A percentile compares a stretch with the other conserved stretches of the same genome.
phyloP scores from a whole-genome alignment of 1,140 invertebrate genomes.

The Plodia interpunctella region DNA sequence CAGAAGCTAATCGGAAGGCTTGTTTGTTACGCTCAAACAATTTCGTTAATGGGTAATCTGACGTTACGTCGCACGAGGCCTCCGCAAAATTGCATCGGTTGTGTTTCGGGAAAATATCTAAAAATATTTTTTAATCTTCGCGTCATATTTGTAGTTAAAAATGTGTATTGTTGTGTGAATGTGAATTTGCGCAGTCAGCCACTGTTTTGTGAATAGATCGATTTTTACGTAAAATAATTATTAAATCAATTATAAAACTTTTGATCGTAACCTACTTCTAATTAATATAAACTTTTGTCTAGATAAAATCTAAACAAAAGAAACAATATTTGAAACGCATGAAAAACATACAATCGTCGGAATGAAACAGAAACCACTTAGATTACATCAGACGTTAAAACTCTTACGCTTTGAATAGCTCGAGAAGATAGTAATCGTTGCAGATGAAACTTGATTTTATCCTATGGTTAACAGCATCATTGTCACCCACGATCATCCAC shows the following conservation, averaged over 20 bases:
- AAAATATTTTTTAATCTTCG: not conserved
- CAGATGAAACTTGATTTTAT: constrained; percentile 31
- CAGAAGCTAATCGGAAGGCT: constrained; percentile 20
- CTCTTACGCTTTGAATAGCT: constrained; percentile 29
- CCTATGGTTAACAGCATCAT: constrained; percentile 28
- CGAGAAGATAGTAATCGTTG: constrained; percentile 31
- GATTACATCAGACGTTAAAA: no score
- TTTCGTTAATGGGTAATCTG: constrained; percentile 27
- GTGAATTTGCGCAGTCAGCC: no score
- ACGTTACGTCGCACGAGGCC: not conserved
- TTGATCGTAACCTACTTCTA: no score
- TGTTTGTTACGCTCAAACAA: constrained; percentile 19
- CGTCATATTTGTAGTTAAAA: no score
- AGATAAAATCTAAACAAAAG: no score
- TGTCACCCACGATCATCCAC: constrained; percentile 14
- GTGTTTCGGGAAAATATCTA: not conserved
- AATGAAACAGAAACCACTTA: not conserved
- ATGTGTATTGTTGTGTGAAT: no score
- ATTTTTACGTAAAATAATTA: no score
- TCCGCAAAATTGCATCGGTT: not conserved
- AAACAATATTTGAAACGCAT: not conserved
- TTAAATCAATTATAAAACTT: no score
- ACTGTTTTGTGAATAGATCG: no score
- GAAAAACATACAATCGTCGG: not conserved
- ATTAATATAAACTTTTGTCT: no score